Evolutionary conservation across 1,140 invertebrate genomes (phyloP).

Genomic region (Pogonognathellus flavescens): DNA sequence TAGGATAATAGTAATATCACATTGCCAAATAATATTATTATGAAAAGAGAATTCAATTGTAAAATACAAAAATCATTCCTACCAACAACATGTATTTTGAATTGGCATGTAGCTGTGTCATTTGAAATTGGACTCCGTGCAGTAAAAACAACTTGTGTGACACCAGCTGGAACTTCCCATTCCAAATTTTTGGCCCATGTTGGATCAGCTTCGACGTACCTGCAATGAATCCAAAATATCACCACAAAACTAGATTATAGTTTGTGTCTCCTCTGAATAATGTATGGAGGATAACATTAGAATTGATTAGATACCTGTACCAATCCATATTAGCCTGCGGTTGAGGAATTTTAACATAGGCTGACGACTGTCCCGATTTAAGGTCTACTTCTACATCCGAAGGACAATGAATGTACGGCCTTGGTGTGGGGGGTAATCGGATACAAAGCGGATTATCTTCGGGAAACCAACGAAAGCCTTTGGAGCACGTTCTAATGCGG

Average conservation of each 20-base stretch:
- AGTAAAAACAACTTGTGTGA: conserved; percentile 75
- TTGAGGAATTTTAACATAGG: conserved; percentile 75
- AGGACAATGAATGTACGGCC: conserved; percentile 78
- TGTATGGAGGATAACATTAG: not conserved
- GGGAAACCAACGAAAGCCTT: conserved; percentile 65
- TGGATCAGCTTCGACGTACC: conserved; percentile 76
- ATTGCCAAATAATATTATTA: no score
- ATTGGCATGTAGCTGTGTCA: conserved; percentile 74
- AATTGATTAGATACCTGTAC: conserved; percentile 71
- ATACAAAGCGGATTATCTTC: conserved; percentile 65
- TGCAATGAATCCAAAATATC: conserved; percentile 67
- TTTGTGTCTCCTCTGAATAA: not conserved
- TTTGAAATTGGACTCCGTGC: conserved; percentile 75
- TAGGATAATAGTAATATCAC: conserved; percentile 53
- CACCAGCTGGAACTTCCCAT: conserved; percentile 75
- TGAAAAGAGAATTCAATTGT: no score
- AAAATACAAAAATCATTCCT: conserved; percentile 63
- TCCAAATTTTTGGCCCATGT: conserved; percentile 77
- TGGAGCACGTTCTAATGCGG: conserved; percentile 65
- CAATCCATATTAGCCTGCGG: conserved; percentile 80
- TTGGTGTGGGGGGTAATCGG: conserved; percentile 67
- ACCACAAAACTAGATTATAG: not conserved
- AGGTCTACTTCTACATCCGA: conserved; percentile 72
- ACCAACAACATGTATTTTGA: conserved; percentile 77
- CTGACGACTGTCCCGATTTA: conserved; percentile 72